Evolutionary conservation across 2,888 invertebrate genomes (phyloP), one percentile per base, ranked within the genome.

Genomic region (Ormia ochracea): DNA sequence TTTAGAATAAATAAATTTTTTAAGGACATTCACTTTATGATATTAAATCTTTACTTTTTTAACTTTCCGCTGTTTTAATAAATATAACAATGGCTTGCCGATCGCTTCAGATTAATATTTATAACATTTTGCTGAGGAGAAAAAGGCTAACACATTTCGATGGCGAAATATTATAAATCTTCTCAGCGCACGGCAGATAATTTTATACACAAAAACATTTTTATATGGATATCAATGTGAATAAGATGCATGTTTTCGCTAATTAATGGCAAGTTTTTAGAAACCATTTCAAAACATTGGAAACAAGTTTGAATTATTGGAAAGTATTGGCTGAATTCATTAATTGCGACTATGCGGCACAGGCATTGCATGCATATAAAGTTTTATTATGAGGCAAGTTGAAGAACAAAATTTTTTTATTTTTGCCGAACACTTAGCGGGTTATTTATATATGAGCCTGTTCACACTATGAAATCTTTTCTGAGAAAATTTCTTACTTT

Each of bases 301-400:
- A n/a, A n/a, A n/a, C 3, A 6, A 5, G 6, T 41, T 38, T 21
- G 10, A 21, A 31, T 23, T 45, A 45, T 14, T 33, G 6, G 10
- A 50, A 28, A 23, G 48, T 65, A 6, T 12, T 50, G 33, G 1
- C 28, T 19, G 43, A 19, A 31, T 50, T 65, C 1, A 17, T 28
- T 33, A 21, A 21, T 6, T 12, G 6, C 14, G 5, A 33, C 3
- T 5, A 21, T 23, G 14, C 17, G 17, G 10, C 21, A n/a, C n/a
- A n/a, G n/a, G n/a, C n/a, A n/a, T n/a, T n/a, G n/a, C n/a, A 43
- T 9, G 5, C 12, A 7, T 36, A 26, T 10, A 4, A 59, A 21
- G 33, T 17, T 45, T 45, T 19, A 5, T 33, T 70, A 63, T 70
- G 50, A 12, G 69, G 61, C 56, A 69, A 61, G 56, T 63, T 69